phyloP scores from a whole-genome alignment of 2,797 vertebrate genomes.

The Lagorchestes hirsutus region DNA sequence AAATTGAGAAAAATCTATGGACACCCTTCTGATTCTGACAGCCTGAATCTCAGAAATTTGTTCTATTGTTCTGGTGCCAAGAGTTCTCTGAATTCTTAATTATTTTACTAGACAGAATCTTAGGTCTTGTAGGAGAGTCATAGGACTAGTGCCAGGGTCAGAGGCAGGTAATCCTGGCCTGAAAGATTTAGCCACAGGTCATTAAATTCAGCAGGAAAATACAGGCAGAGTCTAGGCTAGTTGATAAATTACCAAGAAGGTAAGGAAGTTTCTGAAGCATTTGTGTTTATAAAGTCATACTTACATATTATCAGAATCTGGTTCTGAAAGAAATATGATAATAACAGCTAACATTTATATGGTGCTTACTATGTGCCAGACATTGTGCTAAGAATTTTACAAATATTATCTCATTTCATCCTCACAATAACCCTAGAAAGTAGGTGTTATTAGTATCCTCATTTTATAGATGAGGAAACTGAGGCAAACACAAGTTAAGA shows the following conservation, averaged over 20 bases:
- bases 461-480: background rate
- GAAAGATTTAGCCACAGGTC: background rate
- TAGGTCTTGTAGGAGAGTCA: background rate
- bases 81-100: background rate
- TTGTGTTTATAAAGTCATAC: background rate
- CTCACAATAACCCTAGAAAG: background rate
- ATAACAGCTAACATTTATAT: background rate
- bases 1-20: background rate
- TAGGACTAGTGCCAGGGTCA: rapidly evolving
- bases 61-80: background rate
- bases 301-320: background rate
- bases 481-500: background rate
- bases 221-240: background rate
- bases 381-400: background rate
- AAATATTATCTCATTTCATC: background rate
- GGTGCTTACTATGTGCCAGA: background rate
- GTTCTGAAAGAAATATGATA: background rate
- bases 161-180: background rate
- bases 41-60: background rate
- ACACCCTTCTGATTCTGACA: background rate
- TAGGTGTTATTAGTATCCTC: background rate
- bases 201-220: background rate
- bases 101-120: background rate
- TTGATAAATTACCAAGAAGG: background rate
- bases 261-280: background rate